Conservation (phyloP, 2,888 invertebrate species). For the Acrobeloides nanus region DNA sequence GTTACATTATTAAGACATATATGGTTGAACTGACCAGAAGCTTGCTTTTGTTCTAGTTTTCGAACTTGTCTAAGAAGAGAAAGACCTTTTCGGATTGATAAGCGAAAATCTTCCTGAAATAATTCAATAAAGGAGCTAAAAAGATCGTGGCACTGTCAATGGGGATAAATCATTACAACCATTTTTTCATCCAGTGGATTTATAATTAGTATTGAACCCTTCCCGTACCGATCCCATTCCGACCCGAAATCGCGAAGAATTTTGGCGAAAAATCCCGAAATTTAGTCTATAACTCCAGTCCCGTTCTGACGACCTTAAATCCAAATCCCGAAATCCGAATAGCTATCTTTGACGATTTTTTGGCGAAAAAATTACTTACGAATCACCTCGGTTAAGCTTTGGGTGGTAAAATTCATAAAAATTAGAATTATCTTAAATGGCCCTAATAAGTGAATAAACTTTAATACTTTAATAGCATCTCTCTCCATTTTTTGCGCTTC, state of each 20-base stretch:
- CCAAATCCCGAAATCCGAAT: no score
- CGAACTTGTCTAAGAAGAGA: slow-evolving; percentile 66
- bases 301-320: no score
- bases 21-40: slow-evolving; percentile 49
- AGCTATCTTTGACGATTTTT: no score
- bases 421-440: not conserved
- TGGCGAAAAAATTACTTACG: not conserved
- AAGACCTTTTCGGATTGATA: slow-evolving; percentile 81
- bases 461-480: slow-evolving; percentile 51
- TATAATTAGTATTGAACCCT: no score
- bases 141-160: not conserved
- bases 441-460: not conserved
- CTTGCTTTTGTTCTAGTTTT: slow-evolving; percentile 49
- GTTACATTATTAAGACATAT: slow-evolving; percentile 68
- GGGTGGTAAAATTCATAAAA: not conserved
- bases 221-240: no score
- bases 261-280: no score
- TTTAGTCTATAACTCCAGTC: no score
- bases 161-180: not conserved
- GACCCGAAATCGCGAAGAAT: no score
- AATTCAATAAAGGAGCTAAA: not conserved
- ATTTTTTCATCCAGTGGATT: not conserved
- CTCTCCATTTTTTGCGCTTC: slow-evolving; percentile 66
- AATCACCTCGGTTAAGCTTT: not conserved
- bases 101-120: slow-evolving; percentile 70